Evolutionary conservation across 2,888 invertebrate species (phyloP).

Genomic region (Drosophila seclusa): DNA sequence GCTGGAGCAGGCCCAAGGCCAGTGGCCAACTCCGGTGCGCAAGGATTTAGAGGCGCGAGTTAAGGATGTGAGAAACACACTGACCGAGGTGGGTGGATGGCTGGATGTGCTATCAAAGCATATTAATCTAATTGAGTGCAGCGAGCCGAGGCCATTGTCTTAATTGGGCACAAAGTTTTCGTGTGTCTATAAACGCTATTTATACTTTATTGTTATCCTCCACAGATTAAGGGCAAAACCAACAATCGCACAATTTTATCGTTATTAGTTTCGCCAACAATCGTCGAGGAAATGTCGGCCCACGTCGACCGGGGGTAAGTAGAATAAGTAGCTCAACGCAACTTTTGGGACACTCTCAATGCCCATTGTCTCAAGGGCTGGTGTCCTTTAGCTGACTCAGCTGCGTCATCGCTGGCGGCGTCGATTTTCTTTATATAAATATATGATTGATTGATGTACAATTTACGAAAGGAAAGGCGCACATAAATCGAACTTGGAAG

Average conservation of each 20-base stretch:
- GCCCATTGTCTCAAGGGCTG: slow-evolving; percentile 59
- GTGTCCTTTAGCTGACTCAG: slow-evolving; percentile 8
- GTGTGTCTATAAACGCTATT: slow-evolving; percentile 66
- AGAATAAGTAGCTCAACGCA: slow-evolving; percentile 21
- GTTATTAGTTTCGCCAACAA: slow-evolving; percentile 91
- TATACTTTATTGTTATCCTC: slow-evolving; percentile 79
- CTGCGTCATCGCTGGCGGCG: slow-evolving; percentile 32
- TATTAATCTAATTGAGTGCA: slow-evolving; percentile 79
- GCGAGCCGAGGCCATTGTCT: slow-evolving; percentile 58
- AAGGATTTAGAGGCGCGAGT: slow-evolving; percentile 90
- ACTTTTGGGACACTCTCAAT: slow-evolving; percentile 31
- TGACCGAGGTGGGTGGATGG: slow-evolving; percentile 78
- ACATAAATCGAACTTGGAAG: slow-evolving; percentile 21
- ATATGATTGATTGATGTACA: slow-evolving; percentile 14
- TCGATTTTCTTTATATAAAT: slow-evolving; percentile 38
- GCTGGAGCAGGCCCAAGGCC: slow-evolving; percentile 88
- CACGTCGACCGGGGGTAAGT: slow-evolving; percentile 85
- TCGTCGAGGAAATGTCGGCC: slow-evolving; percentile 88
- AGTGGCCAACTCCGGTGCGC: slow-evolving; percentile 90
- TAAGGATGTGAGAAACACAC: slow-evolving; percentile 86
- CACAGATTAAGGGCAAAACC: slow-evolving; percentile 89
- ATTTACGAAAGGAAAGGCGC: neutral
- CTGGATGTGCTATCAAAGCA: slow-evolving; percentile 48
- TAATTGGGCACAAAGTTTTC: slow-evolving; percentile 80
- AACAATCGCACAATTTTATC: slow-evolving; percentile 94